Conservation (phyloP, 2,113 vertebrate genomes). For the human region DNA sequence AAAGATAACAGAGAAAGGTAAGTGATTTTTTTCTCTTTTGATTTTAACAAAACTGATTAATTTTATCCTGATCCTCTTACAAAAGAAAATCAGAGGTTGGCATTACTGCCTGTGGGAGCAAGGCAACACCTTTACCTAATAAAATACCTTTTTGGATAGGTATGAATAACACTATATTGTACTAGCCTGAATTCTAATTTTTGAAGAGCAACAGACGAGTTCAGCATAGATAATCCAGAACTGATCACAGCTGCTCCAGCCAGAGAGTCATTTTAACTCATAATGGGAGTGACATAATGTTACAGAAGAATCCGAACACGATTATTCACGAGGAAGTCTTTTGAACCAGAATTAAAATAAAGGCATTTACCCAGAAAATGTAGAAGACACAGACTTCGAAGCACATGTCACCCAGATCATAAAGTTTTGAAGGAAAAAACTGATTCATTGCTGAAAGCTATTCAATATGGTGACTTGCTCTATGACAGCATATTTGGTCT, state of each 20-base stretch:
- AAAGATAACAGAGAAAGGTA: not conserved
- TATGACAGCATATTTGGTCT: not conserved
- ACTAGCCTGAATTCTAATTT: not conserved
- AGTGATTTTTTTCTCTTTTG: not conserved
- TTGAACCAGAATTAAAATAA: constrained; percentile 57
- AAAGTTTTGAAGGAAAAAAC: not conserved
- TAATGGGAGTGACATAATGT: not conserved
- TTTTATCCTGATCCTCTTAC: constrained; percentile 29
- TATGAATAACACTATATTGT: constrained; percentile 19
- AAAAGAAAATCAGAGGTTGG: constrained; percentile 43
- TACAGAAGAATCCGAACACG: constrained; percentile 14
- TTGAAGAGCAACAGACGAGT: constrained; percentile 17
- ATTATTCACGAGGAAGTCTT: constrained; percentile 25
- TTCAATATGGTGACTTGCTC: not conserved
- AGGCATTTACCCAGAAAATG: constrained; percentile 28
- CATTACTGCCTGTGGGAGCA: not conserved
- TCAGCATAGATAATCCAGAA: constrained; percentile 38
- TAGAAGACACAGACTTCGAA: not conserved
- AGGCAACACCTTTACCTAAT: not conserved
- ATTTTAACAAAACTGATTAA: constrained; percentile 52
- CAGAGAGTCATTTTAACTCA: constrained; percentile 55
- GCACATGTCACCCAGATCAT: not conserved
- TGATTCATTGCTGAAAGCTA: not conserved
- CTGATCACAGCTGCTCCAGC: not conserved
- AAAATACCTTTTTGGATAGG: not conserved